phyloP scores from a whole-genome alignment of 2,888 invertebrate species.

The Fragum whitleyi region DNA sequence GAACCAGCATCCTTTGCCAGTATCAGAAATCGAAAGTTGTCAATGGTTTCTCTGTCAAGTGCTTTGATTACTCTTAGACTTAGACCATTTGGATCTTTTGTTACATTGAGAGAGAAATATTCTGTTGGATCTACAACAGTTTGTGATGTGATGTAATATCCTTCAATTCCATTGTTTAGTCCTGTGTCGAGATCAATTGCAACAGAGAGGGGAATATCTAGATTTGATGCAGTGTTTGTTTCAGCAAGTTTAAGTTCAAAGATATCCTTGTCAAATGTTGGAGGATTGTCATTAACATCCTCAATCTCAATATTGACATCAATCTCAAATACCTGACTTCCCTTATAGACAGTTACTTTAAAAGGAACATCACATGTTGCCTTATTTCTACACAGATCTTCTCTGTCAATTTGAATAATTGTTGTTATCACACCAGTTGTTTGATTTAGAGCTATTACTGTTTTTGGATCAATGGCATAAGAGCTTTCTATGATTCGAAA shows the following conservation, averaged over 20 bases:
- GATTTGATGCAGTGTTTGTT: conserved; percentile 45
- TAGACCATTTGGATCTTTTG: conserved; percentile 21
- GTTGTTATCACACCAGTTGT: conserved; percentile 64
- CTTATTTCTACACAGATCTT: conserved; percentile 60
- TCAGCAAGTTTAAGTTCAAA: conserved; percentile 60
- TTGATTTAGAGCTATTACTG: conserved; percentile 39
- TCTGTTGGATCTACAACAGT: conserved; percentile 24
- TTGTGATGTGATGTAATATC: conserved; percentile 59
- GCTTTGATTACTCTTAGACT: conserved; percentile 55
- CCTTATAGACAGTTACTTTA: conserved; percentile 53
- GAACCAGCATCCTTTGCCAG: conserved; percentile 68
- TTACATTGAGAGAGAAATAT: conserved; percentile 18
- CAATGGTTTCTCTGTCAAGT: conserved; percentile 60
- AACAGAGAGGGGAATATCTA: conserved; percentile 43
- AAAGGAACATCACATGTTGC: conserved; percentile 58
- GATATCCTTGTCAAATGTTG: conserved; percentile 57
- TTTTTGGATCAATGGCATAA: conserved; percentile 22
- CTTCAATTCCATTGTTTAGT: conserved; percentile 60
- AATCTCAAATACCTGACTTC: conserved; percentile 49
- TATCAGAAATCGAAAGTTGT: conserved; percentile 54
- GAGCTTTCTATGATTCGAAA: conserved; percentile 43
- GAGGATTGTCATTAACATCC: conserved; percentile 71
- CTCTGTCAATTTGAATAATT: conserved; percentile 61
- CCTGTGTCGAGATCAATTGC: conserved; percentile 68
- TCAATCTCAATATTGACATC: conserved; percentile 54